These are phyloP conservation scores for Strigops habroptila DNA, from an alignment of 2,113 vertebrate species.

Conservation along the genomic window DNA sequence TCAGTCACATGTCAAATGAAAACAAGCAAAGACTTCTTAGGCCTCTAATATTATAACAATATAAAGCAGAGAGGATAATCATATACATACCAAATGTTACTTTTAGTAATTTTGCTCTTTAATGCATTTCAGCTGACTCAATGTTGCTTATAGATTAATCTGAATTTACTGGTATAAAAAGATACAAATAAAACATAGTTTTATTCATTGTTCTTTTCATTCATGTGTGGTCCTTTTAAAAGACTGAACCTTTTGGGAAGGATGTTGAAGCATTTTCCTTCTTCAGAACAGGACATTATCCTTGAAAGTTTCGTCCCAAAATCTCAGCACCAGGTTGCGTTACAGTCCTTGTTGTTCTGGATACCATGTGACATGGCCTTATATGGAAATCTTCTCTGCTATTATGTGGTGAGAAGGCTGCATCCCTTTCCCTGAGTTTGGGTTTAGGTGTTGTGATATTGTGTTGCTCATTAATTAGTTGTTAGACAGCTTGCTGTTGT, in stretches of 20 bases:
- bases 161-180: neutral
- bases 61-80: neutral
- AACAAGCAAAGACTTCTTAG: neutral
- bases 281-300: neutral
- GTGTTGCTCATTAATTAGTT: neutral
- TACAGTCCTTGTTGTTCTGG: neutral
- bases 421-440: neutral
- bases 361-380: fast-evolving
- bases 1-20: neutral
- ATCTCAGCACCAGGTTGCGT: neutral
- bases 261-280: neutral
- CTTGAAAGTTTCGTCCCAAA: neutral
- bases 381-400: neutral
- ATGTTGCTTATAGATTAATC: neutral
- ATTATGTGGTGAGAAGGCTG: neutral
- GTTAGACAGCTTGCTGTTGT: neutral
- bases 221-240: neutral
- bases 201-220: neutral
- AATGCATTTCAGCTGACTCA: neutral
- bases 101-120: neutral
- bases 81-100: neutral
- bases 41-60: neutral
- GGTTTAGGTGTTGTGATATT: neutral
- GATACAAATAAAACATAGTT: neutral
- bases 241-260: neutral